Base-by-base conservation (phyloP, 2,113 vertebrate species). In the Melospiza georgiana region DNA sequence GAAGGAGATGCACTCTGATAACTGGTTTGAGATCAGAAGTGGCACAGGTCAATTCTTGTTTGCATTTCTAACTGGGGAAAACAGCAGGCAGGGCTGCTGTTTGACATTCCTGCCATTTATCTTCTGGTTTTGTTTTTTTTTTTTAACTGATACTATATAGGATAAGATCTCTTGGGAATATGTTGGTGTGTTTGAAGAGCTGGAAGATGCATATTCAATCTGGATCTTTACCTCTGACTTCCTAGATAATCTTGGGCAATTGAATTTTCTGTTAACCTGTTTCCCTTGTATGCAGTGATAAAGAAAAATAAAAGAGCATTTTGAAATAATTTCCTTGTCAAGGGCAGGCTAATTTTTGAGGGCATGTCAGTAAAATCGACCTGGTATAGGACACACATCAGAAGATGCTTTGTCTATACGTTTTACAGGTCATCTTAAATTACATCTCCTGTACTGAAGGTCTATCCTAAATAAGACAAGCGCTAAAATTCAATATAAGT, bases 31-130 rank as follows among this genome's bases (percentile, higher is more conserved):
- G 95, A 97, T 93, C 93, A 96, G 75, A 83, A 80, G 63, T 71
- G 94, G 73, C 77, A 43, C 48, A 84, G 97, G 96, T 96, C 96
- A 96, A 90, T 96, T 95, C 95, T 95, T 95, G 94, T 93, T 96
- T 94, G 95, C 78, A 86, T 95, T 97, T 92, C 74, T 78, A 94
- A 95, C 69, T 83, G 92, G 95, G 67, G 90, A 58, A 93, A 85
- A 76, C 95, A 95, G 95, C 91, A 95, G 89, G 72, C 93, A 90
- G 89, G 58, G 68, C 89, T 97, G 62, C 58, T 81, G 80, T 61
- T 88, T 97, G 96, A 88, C 91, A 66, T 13, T 41, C 49, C 51
- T 75, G 52, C 92, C 86, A 73, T 97, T 97, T 96, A 65, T 97
- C 91, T 95, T 96, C 31, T 61, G 49, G 27, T 27, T 83, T 62